Conservation (phyloP, 2,888 invertebrate species). For the Drosophila atripex region DNA sequence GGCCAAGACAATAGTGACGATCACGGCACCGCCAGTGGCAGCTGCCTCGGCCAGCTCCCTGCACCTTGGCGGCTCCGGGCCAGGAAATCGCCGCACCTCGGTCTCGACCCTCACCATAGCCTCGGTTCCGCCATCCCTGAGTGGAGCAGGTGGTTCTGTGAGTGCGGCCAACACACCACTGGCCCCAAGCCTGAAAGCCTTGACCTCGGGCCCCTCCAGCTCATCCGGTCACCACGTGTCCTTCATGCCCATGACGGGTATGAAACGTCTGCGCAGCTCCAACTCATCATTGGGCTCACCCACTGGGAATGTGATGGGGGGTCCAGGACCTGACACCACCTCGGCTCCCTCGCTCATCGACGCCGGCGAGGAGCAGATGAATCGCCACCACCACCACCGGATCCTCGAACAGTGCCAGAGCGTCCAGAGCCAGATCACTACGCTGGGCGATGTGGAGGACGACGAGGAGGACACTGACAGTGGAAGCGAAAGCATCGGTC, state of each 20-base stretch:
- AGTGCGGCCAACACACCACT: slow-evolving; percentile 70
- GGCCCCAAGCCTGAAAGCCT: slow-evolving; percentile 70
- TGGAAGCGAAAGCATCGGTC: slow-evolving; percentile 58
- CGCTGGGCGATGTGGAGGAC: slow-evolving; percentile 75
- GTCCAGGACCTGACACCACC: slow-evolving; percentile 41
- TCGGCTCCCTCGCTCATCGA: slow-evolving; percentile 70
- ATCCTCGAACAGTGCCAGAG: slow-evolving; percentile 72
- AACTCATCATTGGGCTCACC: slow-evolving; percentile 54
- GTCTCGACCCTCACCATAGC: slow-evolving; percentile 73
- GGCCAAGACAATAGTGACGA: slow-evolving; percentile 75
- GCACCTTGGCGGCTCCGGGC: slow-evolving; percentile 44
- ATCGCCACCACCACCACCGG: slow-evolving; percentile 54
- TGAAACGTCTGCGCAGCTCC: slow-evolving; percentile 57
- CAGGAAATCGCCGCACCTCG: slow-evolving; percentile 52
- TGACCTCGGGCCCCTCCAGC: slow-evolving; percentile 73
- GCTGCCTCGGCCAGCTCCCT: slow-evolving; percentile 59
- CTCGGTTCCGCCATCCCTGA: slow-evolving; percentile 68
- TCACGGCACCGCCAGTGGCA: slow-evolving; percentile 70
- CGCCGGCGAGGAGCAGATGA: slow-evolving; percentile 33
- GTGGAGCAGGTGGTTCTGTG: slow-evolving; percentile 48
- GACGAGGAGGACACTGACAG: slow-evolving; percentile 49
- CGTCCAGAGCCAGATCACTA: slow-evolving; percentile 76
- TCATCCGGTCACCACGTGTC: slow-evolving; percentile 77
- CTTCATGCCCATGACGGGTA: slow-evolving; percentile 67
- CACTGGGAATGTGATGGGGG: slow-evolving; percentile 34